Percentiles rank a stretch among this genome's conserved stretches.
phyloP scores from a whole-genome alignment of 2,888 invertebrate species.

The Drepana falcataria region DNA sequence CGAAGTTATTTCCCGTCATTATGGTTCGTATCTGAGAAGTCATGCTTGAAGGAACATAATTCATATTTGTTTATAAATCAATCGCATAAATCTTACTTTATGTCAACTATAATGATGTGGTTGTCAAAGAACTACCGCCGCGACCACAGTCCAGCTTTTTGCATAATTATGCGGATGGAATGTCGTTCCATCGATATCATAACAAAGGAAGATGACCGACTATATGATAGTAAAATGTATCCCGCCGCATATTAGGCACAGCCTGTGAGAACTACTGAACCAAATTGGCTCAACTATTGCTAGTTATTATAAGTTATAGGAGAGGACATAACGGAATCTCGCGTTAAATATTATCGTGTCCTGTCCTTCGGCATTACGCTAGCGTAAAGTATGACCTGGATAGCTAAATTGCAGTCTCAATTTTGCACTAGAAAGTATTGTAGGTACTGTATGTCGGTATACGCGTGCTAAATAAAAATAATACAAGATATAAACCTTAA shows the following conservation, averaged over 20 bases:
- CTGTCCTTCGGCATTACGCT: too few species aligned
- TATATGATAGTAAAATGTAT: constrained; percentile 65
- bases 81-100: constrained; percentile 71
- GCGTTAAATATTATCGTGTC: too few species aligned
- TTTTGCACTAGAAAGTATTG: too few species aligned
- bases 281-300: too few species aligned
- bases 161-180: constrained; percentile 74
- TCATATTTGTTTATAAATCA: constrained; percentile 67
- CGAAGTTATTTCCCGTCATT: not conserved
- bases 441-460: too few species aligned
- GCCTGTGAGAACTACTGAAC: constrained; percentile 44
- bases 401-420: too few species aligned
- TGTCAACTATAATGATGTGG: constrained; percentile 73
- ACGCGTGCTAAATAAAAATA: too few species aligned
- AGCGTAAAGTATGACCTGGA: too few species aligned
- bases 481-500: not conserved
- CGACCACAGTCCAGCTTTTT: constrained; percentile 72
- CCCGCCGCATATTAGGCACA: constrained; percentile 25
- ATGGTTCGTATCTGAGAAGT: constrained; percentile 6
- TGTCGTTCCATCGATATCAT: constrained; percentile 71
- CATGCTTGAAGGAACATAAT: constrained; percentile 36
- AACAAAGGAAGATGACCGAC: constrained; percentile 74
- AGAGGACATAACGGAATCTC: too few species aligned
- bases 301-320: too few species aligned
- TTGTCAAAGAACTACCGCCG: constrained; percentile 70